Evolutionary conservation across 2,797 vertebrate genomes (phyloP).

Genomic region (Paguma larvata): DNA sequence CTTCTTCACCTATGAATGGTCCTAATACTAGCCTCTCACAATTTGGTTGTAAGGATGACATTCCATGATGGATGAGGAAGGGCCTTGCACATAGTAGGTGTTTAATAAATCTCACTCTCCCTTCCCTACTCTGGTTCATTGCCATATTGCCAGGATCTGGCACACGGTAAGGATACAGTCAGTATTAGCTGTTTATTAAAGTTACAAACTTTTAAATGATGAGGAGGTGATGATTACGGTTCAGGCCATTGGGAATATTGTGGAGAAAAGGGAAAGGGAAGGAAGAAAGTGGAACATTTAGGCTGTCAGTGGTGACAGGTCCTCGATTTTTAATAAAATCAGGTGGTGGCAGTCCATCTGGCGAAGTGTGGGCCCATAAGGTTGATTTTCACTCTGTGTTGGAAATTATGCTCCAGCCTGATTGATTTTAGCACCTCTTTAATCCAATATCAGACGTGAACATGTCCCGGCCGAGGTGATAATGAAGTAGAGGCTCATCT

Average conservation of each 20-base stretch:
- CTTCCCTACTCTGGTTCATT: background rate
- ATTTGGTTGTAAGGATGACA: background rate
- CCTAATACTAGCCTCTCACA: background rate
- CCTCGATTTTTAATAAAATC: slow-evolving; percentile 83
- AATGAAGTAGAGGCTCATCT: slow-evolving; percentile 76
- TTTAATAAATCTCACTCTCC: background rate
- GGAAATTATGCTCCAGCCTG: slow-evolving; percentile 74
- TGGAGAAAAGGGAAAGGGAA: background rate
- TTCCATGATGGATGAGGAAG: background rate
- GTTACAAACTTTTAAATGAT: background rate
- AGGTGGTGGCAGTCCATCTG: slow-evolving; percentile 82
- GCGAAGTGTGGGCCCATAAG: slow-evolving; percentile 81
- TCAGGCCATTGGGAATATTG: background rate
- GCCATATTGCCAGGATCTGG: background rate
- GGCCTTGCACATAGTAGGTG: background rate
- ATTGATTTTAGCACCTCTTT: slow-evolving; percentile 84
- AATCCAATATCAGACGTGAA: slow-evolving; percentile 78
- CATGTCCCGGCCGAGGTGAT: slow-evolving; percentile 75
- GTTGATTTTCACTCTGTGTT: slow-evolving; percentile 82
- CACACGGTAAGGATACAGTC: background rate
- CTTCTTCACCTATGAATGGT: background rate
- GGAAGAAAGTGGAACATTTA: slow-evolving; percentile 78
- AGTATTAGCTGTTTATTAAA: slow-evolving; percentile 42
- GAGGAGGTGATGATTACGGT: background rate
- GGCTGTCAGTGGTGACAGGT: slow-evolving; percentile 80